Evolutionary conservation across 2,797 vertebrate species (phyloP).

Genomic region (Gobionotothen gibberifrons): DNA sequence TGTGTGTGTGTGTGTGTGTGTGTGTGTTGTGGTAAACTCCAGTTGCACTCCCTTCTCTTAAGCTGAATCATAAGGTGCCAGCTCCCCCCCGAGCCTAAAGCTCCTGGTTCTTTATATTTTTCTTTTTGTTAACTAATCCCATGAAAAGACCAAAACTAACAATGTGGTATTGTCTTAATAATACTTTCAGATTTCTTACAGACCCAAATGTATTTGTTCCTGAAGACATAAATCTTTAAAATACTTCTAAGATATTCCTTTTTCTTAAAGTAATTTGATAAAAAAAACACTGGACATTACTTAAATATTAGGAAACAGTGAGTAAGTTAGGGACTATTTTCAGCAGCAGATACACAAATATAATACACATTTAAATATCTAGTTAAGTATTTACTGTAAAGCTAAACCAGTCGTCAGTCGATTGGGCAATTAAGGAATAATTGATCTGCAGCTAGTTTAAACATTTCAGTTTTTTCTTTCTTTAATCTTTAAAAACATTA

Average conservation of each 20-base stretch:
- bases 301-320: not conserved
- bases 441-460: not conserved
- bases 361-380: not conserved
- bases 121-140: not conserved
- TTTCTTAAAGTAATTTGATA: not conserved
- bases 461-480: not conserved
- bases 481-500: not conserved
- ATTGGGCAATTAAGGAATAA: not conserved
- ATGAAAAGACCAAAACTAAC: constrained; percentile 14
- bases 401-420: not conserved
- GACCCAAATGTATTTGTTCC: not conserved
- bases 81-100: not conserved
- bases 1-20: constrained; percentile 25
- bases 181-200: not conserved
- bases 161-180: not conserved
- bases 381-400: not conserved
- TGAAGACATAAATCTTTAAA: not conserved
- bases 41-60: constrained; percentile 46
- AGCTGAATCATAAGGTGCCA: constrained; percentile 25
- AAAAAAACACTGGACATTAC: not conserved
- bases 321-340: not conserved
- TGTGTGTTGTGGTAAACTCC: constrained; percentile 45
- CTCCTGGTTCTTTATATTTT: not conserved
- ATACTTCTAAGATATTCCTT: not conserved
- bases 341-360: not conserved